These are phyloP conservation scores for Anolis apletophallus DNA, from an alignment of 2,797 vertebrate genomes.

Conservation along the genomic window DNA sequence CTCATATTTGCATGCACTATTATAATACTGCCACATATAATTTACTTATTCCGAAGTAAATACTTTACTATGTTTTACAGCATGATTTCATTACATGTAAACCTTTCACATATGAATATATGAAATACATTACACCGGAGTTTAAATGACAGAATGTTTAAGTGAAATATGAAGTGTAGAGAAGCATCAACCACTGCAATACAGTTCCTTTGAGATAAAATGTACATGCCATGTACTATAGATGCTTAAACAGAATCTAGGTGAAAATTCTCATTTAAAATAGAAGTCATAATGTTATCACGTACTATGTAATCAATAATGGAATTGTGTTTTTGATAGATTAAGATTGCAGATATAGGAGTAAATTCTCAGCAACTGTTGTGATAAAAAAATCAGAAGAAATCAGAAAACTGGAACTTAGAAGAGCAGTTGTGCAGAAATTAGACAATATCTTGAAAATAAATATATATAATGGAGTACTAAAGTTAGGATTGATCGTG, in stretches of 20 bases:
- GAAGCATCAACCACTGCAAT: neutral
- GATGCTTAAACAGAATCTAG: neutral
- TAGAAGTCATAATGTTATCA: neutral
- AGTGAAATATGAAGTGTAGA: neutral
- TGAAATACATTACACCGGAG: neutral
- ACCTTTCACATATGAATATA: neutral
- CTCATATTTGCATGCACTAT: neutral
- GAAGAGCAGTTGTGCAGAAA: no score
- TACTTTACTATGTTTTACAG: neutral
- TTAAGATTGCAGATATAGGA: no score
- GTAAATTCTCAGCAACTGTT: no score
- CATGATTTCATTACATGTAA: neutral
- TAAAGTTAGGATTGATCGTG: no score
- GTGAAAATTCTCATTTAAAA: constrained; percentile 23
- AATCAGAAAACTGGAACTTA: no score
- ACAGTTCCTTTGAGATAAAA: neutral
- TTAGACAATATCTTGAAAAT: no score
- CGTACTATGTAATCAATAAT: neutral
- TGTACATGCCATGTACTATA: neutral
- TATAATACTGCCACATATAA: neutral
- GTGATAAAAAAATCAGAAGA: no score
- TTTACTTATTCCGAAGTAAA: neutral
- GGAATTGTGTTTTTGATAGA: no score
- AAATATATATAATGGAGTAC: no score
- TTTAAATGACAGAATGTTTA: neutral